Base-by-base conservation (phyloP, 1,140 invertebrate genomes). In the Drosophila grimshawi region DNA sequence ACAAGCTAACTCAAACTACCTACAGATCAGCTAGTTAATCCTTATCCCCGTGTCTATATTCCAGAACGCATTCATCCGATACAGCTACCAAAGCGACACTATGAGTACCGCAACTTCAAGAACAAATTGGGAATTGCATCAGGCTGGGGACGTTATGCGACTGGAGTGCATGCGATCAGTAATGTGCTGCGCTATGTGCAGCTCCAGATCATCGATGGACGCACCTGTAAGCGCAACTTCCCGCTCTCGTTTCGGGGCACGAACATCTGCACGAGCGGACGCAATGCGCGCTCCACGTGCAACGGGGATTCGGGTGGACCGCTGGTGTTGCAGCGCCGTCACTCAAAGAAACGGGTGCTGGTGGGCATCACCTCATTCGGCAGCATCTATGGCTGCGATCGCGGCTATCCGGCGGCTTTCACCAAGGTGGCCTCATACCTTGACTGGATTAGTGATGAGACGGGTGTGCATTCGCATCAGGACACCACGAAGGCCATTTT, bases 341-440 rank as follows among this genome's bases (percentile, higher is more conserved):
- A 90, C 27, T 90, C 89, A 2, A 90, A 89, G 51, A 90, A 92
- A 37, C 77, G 88, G 1, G 78, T 92, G 4, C 74, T 92, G 6
- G 91, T 94, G 51, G 94, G 94, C 46, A 88, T 95, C 8, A 94
- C 93, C 1, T 94, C 94, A 4, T 95, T 94, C 75, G 94, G 93
- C 55, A 93, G 92, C 59, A 92, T 90, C 41, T 88, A 93, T 29
- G 94, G 94, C 8, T 95, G 94, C 77, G 92, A 93, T 78, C 79
- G 83, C 0, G 94, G 94, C 46, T 93, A 91, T 67, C 94, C 94
- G 19, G 92, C 93, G 5, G 94, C 93, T n/a, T 94, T 92, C 65
- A 94, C 94, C 5, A 93, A 94, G 72, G 92, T 94, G 11, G 94
- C 94, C 5, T 93, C 91, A 10, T 95, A 93, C 78, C 80, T 94